phyloP scores from a whole-genome alignment of 2,113 vertebrate genomes.

The Sylvia atricapilla region DNA sequence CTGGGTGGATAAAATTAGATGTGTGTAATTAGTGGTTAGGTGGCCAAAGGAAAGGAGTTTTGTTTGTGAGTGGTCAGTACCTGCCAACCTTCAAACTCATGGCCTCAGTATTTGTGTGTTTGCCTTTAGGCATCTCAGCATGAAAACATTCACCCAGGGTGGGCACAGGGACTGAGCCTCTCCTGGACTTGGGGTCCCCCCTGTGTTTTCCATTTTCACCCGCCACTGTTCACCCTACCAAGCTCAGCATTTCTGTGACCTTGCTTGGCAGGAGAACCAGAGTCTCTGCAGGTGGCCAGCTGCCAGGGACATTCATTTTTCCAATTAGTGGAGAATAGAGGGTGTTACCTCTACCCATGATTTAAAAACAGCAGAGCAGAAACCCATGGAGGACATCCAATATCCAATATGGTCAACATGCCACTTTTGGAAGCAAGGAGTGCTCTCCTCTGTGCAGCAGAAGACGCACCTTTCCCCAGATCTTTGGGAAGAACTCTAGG shows the following conservation, averaged over 20 bases:
- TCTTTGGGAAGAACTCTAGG: neutral
- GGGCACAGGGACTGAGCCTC: neutral
- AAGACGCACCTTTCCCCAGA: neutral
- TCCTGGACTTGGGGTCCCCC: neutral
- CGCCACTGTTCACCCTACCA: neutral
- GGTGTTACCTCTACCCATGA: neutral
- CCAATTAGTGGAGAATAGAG: slow-evolving; percentile 17
- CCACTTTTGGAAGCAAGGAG: neutral
- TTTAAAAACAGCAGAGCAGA: slow-evolving; percentile 5
- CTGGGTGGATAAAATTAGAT: slow-evolving; percentile 8
- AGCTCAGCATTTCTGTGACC: neutral
- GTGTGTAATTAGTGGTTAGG: slow-evolving; percentile 1
- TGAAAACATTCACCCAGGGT: neutral
- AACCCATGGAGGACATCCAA: neutral
- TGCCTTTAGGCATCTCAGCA: neutral
- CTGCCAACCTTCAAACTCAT: neutral
- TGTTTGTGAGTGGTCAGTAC: slow-evolving; percentile 6
- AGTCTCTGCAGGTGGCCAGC: neutral
- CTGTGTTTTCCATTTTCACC: neutral
- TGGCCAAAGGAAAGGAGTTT: neutral
- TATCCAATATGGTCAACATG: neutral
- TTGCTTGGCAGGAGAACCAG: neutral
- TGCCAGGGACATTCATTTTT: neutral
- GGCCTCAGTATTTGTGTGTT: neutral
- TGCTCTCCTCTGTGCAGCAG: neutral